Conservation (phyloP, 1,140 invertebrate genomes). For the Platorchestia sp. region DNA sequence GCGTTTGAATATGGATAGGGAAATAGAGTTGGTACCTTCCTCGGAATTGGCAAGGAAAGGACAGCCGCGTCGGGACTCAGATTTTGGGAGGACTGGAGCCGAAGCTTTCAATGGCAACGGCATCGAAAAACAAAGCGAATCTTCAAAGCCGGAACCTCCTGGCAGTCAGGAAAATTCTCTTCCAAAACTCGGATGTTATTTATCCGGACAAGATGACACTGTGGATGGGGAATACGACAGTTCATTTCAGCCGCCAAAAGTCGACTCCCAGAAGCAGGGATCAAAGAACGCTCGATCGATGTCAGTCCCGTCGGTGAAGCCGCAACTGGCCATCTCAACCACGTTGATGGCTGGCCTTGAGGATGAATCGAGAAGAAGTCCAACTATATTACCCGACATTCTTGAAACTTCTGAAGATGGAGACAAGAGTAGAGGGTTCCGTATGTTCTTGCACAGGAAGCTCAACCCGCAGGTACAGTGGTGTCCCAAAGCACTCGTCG, state of each 20-base stretch:
- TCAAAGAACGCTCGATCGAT: background rate
- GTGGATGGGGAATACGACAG: background rate
- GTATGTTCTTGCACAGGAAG: conserved; percentile 45
- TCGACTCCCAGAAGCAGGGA: background rate
- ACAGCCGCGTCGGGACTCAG: background rate
- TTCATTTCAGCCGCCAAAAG: background rate
- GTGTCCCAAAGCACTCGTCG: background rate
- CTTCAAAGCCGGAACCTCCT: background rate
- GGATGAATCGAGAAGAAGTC: conserved; percentile 21
- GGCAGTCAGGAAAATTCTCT: background rate
- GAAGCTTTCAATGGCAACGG: background rate
- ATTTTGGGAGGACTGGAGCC: background rate
- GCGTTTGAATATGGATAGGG: conserved; percentile 12
- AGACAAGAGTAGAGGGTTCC: conserved; percentile 43
- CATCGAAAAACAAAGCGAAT: background rate
- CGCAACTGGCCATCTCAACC: background rate
- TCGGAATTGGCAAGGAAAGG: background rate
- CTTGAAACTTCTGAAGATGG: conserved; percentile 26
- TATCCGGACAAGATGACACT: background rate
- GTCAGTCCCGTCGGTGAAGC: background rate
- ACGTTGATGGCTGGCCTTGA: background rate
- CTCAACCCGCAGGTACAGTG: conserved; percentile 34
- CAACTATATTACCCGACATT: conserved; percentile 11
- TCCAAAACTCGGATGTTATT: background rate
- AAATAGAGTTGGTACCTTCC: background rate